These are phyloP conservation scores for Anas capensis DNA, from an alignment of 2,797 vertebrate genomes.

Conservation along the genomic window DNA sequence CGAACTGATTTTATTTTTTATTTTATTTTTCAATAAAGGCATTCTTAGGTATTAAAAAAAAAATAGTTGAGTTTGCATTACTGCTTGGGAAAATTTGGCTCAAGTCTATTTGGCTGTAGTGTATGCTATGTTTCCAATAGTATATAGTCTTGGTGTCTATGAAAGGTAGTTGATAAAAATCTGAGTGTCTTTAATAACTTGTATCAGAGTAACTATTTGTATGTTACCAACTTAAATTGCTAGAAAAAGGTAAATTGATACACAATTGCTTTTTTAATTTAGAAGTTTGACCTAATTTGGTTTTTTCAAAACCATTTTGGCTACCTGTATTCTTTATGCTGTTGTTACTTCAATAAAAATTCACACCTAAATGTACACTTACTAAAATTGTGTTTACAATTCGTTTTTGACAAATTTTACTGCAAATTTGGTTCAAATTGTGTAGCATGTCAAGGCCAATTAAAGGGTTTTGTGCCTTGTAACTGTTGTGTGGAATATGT, in stretches of 20 bases:
- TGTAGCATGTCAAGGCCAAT: constrained; percentile 82
- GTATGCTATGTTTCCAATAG: constrained; percentile 91
- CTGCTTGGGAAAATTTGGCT: constrained; percentile 88
- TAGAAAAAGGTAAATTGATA: constrained; percentile 90
- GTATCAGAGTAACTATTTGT: constrained; percentile 95
- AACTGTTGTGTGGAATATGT: constrained; percentile 83
- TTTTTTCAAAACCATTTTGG: constrained; percentile 94
- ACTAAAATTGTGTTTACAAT: constrained; percentile 98
- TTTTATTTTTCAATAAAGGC: constrained; percentile 84
- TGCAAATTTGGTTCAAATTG: constrained; percentile 87
- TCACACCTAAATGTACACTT: constrained; percentile 95
- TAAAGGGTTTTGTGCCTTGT: constrained; percentile 85
- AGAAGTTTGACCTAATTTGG: constrained; percentile 89
- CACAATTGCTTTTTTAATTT: constrained; percentile 86
- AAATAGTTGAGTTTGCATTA: constrained; percentile 86
- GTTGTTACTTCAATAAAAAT: constrained; percentile 99
- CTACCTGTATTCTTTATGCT: constrained; percentile 98
- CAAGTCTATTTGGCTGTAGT: constrained; percentile 91
- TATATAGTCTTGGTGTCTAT: constrained; percentile 91
- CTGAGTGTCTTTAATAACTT: constrained; percentile 89
- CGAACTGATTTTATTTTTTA: constrained; percentile 91
- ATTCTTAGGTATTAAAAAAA: constrained; percentile 84
- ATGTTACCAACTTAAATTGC: constrained; percentile 92
- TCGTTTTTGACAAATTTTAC: constrained; percentile 96
- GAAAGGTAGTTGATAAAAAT: constrained; percentile 88